Base-by-base conservation (phyloP, 2,888 invertebrate species). In the Scaeva pyrastri region DNA sequence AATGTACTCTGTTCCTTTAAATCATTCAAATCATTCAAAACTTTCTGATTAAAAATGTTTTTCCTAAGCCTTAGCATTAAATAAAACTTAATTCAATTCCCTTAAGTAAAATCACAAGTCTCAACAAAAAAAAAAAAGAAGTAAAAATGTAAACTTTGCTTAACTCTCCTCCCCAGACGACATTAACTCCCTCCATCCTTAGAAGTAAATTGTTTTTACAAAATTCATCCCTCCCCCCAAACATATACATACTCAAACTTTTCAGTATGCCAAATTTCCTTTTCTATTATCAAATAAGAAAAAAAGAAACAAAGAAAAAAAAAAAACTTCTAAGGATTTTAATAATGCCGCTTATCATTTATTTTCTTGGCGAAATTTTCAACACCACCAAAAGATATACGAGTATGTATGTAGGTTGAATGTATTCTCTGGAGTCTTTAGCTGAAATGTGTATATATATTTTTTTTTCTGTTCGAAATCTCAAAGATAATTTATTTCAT, bases 291-390 rank as follows among this genome's bases (percentile, higher is more conserved):
- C 14, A 10, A 12, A 56, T 16, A 16, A 1, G 16, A 12, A 19
- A 41, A n/a, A 21, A 6, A n/a, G 14, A 14, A 41, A 21, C 39
- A 60, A 60, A 60, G 12, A n/a, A 21, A 6, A n/a, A 14, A 14
- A 41, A 21, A 60, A 60, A 60, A 60, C 7, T 39, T 60, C 36
- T 60, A 7, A 41, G 21, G 39, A 60, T 60, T 60, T 60, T 39
- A 60, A 41, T 60, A 41, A 60, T 60, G 14, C 19, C 41, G 60
- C 39, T 60, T 60, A 60, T 60, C 60, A 60, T 60, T 60, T 41
- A 41, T 60, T 60, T 52, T 60, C n/a, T 60, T 41, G 39, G 41
- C 41, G n/a, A 41, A 60, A 41, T n/a, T 60, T 60, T 60, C 60
- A 60, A 41, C 60, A 60, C 39, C 60, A 19, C 41, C 21, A 12